Evolutionary conservation across 2,888 invertebrate genomes (phyloP).

Genomic region (Xylophagus ater): DNA sequence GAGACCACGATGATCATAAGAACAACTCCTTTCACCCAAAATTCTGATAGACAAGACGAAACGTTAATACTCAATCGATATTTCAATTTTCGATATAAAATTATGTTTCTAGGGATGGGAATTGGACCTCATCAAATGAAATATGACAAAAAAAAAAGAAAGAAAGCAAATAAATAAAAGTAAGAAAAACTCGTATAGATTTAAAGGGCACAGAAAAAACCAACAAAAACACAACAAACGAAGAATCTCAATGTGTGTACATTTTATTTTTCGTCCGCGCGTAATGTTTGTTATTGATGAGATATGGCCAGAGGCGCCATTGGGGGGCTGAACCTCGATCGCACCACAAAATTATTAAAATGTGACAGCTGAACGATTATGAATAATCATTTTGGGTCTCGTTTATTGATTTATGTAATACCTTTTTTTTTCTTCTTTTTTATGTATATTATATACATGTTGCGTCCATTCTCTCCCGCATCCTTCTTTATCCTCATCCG

Average conservation of each 20-base stretch:
- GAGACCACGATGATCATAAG: too few relatives aligned
- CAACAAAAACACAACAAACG: background rate
- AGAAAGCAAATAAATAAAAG: background rate
- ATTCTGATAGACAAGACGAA: too few relatives aligned
- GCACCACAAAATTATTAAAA: slow-evolving; percentile 34
- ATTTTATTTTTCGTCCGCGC: slow-evolving; percentile 6
- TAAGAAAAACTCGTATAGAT: background rate
- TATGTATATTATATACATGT: too few relatives aligned
- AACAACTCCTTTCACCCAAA: too few relatives aligned
- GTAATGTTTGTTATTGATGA: slow-evolving; percentile 29
- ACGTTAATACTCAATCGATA: too few relatives aligned
- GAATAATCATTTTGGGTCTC: slow-evolving; percentile 27
- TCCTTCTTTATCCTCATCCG: too few relatives aligned
- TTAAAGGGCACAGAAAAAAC: slow-evolving; percentile 1
- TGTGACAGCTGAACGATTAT: slow-evolving; percentile 34
- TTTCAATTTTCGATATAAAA: too few relatives aligned
- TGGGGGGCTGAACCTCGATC: slow-evolving; percentile 30
- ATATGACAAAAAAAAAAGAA: slow-evolving; percentile 4
- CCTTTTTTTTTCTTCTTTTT: too few relatives aligned
- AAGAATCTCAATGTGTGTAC: background rate
- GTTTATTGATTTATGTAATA: slow-evolving; percentile 23
- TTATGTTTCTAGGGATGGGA: background rate
- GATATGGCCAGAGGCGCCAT: slow-evolving; percentile 31
- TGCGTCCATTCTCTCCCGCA: too few relatives aligned
- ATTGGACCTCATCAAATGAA: background rate